Evolutionary conservation across 1,140 invertebrate genomes (phyloP).

Genomic region (Stegodyphus dumicola): DNA sequence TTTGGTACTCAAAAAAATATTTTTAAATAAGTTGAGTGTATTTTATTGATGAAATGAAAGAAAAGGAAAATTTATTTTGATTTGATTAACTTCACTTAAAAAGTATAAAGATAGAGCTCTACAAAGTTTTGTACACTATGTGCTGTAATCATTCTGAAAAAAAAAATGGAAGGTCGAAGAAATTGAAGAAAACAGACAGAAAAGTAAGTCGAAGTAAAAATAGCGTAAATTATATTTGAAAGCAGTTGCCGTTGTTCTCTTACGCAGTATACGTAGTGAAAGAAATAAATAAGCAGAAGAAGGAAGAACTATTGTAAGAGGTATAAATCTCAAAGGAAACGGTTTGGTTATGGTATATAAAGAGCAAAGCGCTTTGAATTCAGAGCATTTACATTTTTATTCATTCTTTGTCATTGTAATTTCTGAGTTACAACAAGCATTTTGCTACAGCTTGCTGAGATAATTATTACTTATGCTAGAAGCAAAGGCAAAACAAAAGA

Average conservation of each 20-base stretch:
- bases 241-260: slow-evolving; percentile 22
- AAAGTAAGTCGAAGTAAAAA: slow-evolving; percentile 29
- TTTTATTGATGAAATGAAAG: too few relatives aligned
- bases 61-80: too few relatives aligned
- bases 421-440: slow-evolving; percentile 43
- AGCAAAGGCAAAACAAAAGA: slow-evolving; percentile 29
- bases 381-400: slow-evolving; percentile 49
- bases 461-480: slow-evolving; percentile 38
- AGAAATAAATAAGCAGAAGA: slow-evolving; percentile 19
- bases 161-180: not conserved
- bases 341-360: slow-evolving; percentile 33
- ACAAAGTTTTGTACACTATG: too few relatives aligned
- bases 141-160: too few relatives aligned
- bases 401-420: slow-evolving; percentile 44
- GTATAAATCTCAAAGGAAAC: slow-evolving; percentile 42
- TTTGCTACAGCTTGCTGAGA: slow-evolving; percentile 45
- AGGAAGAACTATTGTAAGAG: slow-evolving; percentile 29
- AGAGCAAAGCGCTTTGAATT: slow-evolving; percentile 37
- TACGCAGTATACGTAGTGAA: slow-evolving; percentile 10
- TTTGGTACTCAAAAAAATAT: too few relatives aligned
- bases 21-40: too few relatives aligned
- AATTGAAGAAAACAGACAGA: not conserved
- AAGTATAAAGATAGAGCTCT: too few relatives aligned
- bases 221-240: slow-evolving; percentile 39
- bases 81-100: too few relatives aligned